These are phyloP conservation scores for Cariama cristata DNA, from an alignment of 2,113 vertebrate genomes.

Conservation along the genomic window DNA sequence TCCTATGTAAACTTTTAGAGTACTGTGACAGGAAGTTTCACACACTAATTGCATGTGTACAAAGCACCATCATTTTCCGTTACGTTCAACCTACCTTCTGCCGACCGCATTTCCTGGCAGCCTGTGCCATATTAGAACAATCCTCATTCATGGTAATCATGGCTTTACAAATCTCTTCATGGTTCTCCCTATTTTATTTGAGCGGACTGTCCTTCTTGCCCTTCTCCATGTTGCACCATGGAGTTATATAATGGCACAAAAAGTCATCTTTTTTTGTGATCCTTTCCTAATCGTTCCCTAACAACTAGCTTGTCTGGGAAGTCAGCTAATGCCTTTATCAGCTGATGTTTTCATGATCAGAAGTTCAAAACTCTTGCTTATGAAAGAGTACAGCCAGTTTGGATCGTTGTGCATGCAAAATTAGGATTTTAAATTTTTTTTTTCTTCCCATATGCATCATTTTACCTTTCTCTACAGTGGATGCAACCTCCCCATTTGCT, in stretches of 20 bases:
- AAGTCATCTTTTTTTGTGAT: not conserved
- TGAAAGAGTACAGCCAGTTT: not conserved
- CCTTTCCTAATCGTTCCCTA: not conserved
- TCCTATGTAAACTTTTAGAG: not conserved
- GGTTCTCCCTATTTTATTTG: not conserved
- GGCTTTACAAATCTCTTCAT: fast-evolving
- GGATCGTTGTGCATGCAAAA: not conserved
- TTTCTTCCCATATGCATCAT: not conserved
- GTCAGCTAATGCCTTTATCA: not conserved
- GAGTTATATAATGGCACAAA: not conserved
- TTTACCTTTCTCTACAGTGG: not conserved
- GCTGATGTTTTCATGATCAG: not conserved
- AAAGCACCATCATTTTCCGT: not conserved
- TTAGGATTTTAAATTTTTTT: not conserved
- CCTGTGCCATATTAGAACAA: not conserved
- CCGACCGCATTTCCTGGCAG: not conserved
- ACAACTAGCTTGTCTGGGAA: not conserved
- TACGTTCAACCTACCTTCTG: not conserved
- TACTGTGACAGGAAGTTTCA: not conserved
- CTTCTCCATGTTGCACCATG: not conserved
- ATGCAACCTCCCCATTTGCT: not conserved
- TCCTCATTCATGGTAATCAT: not conserved
- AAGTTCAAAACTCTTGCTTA: not conserved
- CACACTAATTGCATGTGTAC: too few species aligned
- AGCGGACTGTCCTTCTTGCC: not conserved